phyloP scores from a whole-genome alignment of 2,797 vertebrate species.

The Dryobates pubescens region DNA sequence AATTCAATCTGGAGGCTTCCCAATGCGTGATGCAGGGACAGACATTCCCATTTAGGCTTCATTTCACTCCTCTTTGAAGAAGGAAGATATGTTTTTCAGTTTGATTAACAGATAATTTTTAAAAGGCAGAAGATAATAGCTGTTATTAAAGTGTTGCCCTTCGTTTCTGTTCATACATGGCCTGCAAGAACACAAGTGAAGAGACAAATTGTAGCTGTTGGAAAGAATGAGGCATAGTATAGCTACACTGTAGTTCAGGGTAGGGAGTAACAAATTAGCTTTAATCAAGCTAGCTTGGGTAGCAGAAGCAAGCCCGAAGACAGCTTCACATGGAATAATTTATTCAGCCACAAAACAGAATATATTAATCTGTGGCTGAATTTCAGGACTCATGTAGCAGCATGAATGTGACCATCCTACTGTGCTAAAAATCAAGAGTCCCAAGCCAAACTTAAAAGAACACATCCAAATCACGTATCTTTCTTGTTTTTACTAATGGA shows the following conservation, averaged over 20 bases:
- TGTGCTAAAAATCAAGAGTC: not conserved
- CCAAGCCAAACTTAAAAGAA: conserved; percentile 30
- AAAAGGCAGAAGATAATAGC: not conserved
- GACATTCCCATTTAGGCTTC: conserved; percentile 19
- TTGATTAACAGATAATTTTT: conserved; percentile 1
- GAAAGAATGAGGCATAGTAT: not conserved
- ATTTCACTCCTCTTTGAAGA: conserved; percentile 18
- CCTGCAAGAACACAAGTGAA: not conserved
- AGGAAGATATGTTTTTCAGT: conserved; percentile 15
- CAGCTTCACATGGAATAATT: conserved; percentile 55
- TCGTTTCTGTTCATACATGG: not conserved
- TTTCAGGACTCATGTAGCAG: conserved; percentile 43
- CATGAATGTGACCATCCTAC: conserved; percentile 19
- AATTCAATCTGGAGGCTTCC: conserved; percentile 58
- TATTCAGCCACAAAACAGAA: conserved; percentile 40
- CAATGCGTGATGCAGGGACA: conserved; percentile 26
- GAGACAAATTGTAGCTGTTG: conserved; percentile 8
- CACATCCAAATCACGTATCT: conserved; percentile 33
- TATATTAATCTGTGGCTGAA: conserved; percentile 35
- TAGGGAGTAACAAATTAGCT: conserved; percentile 7
- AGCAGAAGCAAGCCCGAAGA: conserved; percentile 34
- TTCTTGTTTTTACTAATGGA: conserved; percentile 5
- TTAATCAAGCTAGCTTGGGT: conserved; percentile 37
- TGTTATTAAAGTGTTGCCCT: conserved; percentile 5
- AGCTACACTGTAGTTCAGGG: not conserved